A percentile compares a stretch with the other conserved stretches of the same genome.
These are phyloP conservation scores for Agapetus fuscipes DNA, from an alignment of 2,888 invertebrate species.

Conservation along the genomic window DNA sequence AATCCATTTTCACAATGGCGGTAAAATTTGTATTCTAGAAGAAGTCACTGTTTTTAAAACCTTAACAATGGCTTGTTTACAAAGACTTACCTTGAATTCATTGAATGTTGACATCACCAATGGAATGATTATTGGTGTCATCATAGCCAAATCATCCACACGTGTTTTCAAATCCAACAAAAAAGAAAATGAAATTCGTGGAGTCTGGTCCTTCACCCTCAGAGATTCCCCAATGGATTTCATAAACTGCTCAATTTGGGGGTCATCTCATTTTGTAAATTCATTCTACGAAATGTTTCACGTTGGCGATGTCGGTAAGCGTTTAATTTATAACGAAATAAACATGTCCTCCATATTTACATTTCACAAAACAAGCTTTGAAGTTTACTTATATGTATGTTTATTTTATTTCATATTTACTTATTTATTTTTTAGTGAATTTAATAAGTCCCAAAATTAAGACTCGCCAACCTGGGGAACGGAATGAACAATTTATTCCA, in stretches of 20 bases:
- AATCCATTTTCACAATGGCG: too few species aligned
- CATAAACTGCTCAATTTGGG: slow-evolving; percentile 72
- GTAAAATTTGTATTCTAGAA: too few species aligned
- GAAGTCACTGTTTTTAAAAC: too few species aligned
- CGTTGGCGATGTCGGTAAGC: slow-evolving; percentile 61
- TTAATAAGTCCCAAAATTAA: slow-evolving; percentile 56
- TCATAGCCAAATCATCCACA: slow-evolving; percentile 56
- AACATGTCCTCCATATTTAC: slow-evolving; percentile 2
- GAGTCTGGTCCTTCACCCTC: slow-evolving; percentile 68
- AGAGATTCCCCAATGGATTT: slow-evolving; percentile 62
- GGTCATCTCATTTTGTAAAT: slow-evolving; percentile 50
- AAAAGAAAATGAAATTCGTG: slow-evolving; percentile 45
- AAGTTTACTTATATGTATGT: not conserved
- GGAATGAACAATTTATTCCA: slow-evolving; percentile 53
- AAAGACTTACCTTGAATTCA: slow-evolving; percentile 15
- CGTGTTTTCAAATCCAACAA: slow-evolving; percentile 34
- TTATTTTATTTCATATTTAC: not conserved
- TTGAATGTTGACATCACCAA: slow-evolving; percentile 25
- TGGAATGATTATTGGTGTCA: slow-evolving; percentile 40
- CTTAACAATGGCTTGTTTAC: not conserved
- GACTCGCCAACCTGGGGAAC: slow-evolving; percentile 41
- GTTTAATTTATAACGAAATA: slow-evolving; percentile 5
- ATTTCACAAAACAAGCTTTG: not conserved
- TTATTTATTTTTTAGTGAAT: slow-evolving; percentile 45
- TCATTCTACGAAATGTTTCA: slow-evolving; percentile 53